Evolutionary conservation across 2,113 vertebrate species (phyloP), one percentile per base, ranked within the genome.

Genomic region (Brienomyrus brachyistius): DNA sequence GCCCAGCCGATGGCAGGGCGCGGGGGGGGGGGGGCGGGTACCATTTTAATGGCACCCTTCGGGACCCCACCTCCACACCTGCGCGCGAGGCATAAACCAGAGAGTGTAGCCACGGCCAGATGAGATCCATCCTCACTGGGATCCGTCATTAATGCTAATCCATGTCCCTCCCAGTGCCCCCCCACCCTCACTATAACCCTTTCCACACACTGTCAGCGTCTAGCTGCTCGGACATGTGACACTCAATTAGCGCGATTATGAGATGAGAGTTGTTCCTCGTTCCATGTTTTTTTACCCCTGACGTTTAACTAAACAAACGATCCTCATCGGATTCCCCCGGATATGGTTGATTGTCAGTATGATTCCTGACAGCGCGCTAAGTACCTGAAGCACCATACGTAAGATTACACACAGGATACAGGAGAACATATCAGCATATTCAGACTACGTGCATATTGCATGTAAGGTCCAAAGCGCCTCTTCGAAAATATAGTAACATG

Each of bases 21-120:
- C 0, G 70, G 15, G 70, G 52, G 3, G 15, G 70, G 52, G 3
- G 47, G 13, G 93, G 92, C 94, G 94, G 94, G 93, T 93, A 94
- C 92, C 91, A 51, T 96, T 96, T 95, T 96, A 96, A 96, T 96
- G 91, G 94, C 95, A 94, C 94, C 96, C 96, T 94, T 90, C 88
- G 96, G 96, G 96, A 95, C 94, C 91, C 80, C 31, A 74, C 92
- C 94, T 91, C 94, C 94, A 95, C 96, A 96, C 96, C 96, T 96
- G 96, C 92, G 92, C 93, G 93, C 92, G 88, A 66, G 84, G 48
- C 43, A 27, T 77, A 47, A 59, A 89, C 85, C 47, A 27, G 15
- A 13, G 56, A 35, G 70, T 59, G 74, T 52, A 27, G 48, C 23
- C 50, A 10, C 1, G 19, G 85, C 89, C 85, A 56, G 83, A 74